Evolutionary conservation across 1,140 invertebrate species (phyloP), one percentile per base, ranked within the genome.

Genomic region (Lanistes nyassanus): DNA sequence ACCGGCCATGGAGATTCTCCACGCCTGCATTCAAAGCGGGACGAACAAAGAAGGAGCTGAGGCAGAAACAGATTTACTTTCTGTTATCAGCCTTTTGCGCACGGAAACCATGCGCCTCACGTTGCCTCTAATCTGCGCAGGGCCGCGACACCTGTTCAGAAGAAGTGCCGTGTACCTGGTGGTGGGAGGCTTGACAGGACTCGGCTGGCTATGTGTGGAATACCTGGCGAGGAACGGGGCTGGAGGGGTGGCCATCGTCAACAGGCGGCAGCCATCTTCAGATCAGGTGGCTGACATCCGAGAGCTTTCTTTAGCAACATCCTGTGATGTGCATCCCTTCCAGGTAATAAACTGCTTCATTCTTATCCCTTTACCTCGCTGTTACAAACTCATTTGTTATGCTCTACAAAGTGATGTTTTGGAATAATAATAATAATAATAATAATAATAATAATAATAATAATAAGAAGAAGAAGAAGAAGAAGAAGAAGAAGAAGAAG

Each of bases 171-270:
- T 76, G 6, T 85, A 85, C 51, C 74, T 85, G 26, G 74, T 85
- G n/a, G 77, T 82, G 3, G 84, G 84, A 13, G 84, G 84, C 7
- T 36, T 81, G 16, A 83, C 83, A 34, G 84, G 84, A 3, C 77
- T 85, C 47, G 84, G 84, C 2, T 84, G 83, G 83, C 77, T 81
- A 71, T 76, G 77, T 29, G 75, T 80, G 1, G 67, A 77, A 34
- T 74, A 79, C 4, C 36, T 85, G 21, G 79, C 82, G 16, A 58
- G 74, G 64, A 70, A 69, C 29, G 82, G 79, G 9, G 84, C 80
- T 39, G 83, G 83, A 6, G 23, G 34, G 2, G 74, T 84, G 11
- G 76, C 62, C 19, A 78, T 71, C n/a, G 9, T 83, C 0, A 79
- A 81, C 26, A 75, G 83, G 76, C 36, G 80, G 53, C 26, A 70